phyloP scores from a whole-genome alignment of 2,797 vertebrate species.

The Gymnodraco acuticeps region DNA sequence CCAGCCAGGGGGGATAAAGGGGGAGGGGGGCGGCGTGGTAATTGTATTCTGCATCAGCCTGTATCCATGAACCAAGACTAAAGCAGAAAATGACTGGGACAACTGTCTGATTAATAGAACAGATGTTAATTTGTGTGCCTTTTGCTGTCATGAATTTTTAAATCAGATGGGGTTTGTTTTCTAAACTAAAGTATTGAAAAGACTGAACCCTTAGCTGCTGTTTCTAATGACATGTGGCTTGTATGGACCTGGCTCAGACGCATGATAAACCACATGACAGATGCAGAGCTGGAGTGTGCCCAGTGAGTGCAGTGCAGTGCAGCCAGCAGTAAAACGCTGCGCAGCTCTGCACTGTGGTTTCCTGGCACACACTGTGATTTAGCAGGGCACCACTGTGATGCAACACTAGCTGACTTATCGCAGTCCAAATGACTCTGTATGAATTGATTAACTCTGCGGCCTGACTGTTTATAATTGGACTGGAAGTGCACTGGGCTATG shows the following conservation, averaged over 20 bases:
- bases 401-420: constrained; percentile 75
- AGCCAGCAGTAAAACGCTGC: constrained; percentile 43
- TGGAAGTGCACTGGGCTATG: constrained; percentile 61
- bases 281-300: constrained; percentile 40
- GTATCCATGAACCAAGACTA: constrained; percentile 31
- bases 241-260: constrained; percentile 15
- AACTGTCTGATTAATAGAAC: constrained; percentile 41
- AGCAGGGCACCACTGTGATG: constrained; percentile 64
- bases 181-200: constrained; percentile 17
- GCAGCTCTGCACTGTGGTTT: constrained; percentile 58
- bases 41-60: constrained; percentile 41
- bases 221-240: constrained; percentile 36
- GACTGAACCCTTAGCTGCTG: constrained; percentile 8
- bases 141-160: constrained; percentile 4
- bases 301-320: constrained; percentile 25
- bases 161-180: neutral
- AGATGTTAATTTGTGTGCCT: constrained; percentile 33
- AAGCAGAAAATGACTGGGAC: constrained; percentile 40
- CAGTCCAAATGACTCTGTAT: constrained; percentile 69
- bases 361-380: constrained; percentile 63
- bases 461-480: constrained; percentile 73
- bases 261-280: constrained; percentile 31
- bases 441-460: constrained; percentile 75
- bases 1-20: constrained; percentile 1
- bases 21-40: neutral